These are phyloP conservation scores for Acromyrmex echinatior DNA, from an alignment of 1,140 invertebrate genomes.

Conservation along the genomic window DNA sequence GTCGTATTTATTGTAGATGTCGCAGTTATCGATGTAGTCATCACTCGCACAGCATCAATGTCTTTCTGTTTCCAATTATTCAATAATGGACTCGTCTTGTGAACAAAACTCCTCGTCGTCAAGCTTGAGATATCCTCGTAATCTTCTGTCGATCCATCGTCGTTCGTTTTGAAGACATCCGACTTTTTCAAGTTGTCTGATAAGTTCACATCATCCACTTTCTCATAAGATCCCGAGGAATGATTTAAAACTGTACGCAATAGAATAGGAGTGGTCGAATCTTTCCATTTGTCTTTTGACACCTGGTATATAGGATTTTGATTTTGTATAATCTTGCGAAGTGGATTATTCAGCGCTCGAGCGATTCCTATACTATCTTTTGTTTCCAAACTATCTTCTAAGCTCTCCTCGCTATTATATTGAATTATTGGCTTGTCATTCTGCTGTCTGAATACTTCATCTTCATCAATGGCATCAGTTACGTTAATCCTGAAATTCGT, in stretches of 20 bases:
- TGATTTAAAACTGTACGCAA: background rate
- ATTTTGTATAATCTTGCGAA: slow-evolving; percentile 29
- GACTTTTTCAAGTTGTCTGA: background rate
- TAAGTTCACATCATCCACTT: background rate
- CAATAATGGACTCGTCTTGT: slow-evolving; percentile 29
- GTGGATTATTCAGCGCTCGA: slow-evolving; percentile 47
- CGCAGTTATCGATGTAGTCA: background rate
- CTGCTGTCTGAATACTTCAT: slow-evolving; percentile 24
- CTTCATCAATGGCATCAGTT: slow-evolving; percentile 4
- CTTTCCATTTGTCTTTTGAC: background rate
- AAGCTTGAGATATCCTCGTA: slow-evolving; percentile 8
- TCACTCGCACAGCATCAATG: background rate
- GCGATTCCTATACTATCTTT: slow-evolving; percentile 81
- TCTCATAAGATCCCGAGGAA: background rate
- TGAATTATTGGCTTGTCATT: slow-evolving; percentile 29
- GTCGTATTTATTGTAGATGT: slow-evolving; percentile 35
- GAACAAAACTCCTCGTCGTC: slow-evolving; percentile 24
- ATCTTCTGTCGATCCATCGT: slow-evolving; percentile 12
- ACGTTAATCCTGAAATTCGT: slow-evolving; percentile 39
- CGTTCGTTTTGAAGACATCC: slow-evolving; percentile 33
- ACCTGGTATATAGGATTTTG: slow-evolving; percentile 34
- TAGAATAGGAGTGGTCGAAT: background rate
- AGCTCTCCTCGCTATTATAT: slow-evolving; percentile 22
- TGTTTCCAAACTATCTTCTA: slow-evolving; percentile 77
- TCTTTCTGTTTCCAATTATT: slow-evolving; percentile 14